phyloP scores from a whole-genome alignment of 2,113 vertebrate species.

The Microcebus tavaratra region DNA sequence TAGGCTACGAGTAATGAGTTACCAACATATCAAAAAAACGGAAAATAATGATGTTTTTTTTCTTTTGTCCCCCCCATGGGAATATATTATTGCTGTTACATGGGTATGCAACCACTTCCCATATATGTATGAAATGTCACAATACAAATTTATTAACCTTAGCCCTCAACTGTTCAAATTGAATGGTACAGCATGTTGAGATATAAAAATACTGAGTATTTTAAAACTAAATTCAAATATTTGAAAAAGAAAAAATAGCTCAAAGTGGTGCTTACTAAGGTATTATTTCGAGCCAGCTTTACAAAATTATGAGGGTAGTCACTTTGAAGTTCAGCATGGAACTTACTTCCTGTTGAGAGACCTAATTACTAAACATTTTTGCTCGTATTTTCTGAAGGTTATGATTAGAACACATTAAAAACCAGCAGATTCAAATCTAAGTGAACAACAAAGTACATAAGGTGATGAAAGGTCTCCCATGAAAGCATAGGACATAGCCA shows the following conservation, averaged over 20 bases:
- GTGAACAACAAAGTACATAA: background rate
- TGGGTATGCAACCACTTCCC: background rate
- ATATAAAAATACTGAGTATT: conserved; percentile 6
- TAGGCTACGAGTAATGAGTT: background rate
- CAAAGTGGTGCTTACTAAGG: background rate
- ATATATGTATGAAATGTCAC: background rate
- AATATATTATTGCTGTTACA: background rate
- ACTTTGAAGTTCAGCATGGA: conserved; percentile 61
- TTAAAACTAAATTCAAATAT: conserved; percentile 9
- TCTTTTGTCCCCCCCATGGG: background rate
- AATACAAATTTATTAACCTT: conserved; percentile 8
- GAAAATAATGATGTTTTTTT: background rate
- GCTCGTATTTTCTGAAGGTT: conserved; percentile 69
- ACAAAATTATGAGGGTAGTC: background rate
- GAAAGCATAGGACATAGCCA: conserved; percentile 17
- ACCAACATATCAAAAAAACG: background rate
- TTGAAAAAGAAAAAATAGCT: background rate
- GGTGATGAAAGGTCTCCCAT: conserved; percentile 23
- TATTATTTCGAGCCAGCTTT: conserved; percentile 59
- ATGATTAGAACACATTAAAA: conserved; percentile 60
- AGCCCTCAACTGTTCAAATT: background rate
- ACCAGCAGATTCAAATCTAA: conserved; percentile 35
- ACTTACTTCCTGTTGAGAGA: conserved; percentile 56
- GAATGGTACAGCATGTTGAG: background rate
- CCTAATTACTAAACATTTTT: conserved; percentile 51